These are phyloP conservation scores for Lipophrys pholis DNA, from an alignment of 2,113 vertebrate genomes.

Conservation along the genomic window DNA sequence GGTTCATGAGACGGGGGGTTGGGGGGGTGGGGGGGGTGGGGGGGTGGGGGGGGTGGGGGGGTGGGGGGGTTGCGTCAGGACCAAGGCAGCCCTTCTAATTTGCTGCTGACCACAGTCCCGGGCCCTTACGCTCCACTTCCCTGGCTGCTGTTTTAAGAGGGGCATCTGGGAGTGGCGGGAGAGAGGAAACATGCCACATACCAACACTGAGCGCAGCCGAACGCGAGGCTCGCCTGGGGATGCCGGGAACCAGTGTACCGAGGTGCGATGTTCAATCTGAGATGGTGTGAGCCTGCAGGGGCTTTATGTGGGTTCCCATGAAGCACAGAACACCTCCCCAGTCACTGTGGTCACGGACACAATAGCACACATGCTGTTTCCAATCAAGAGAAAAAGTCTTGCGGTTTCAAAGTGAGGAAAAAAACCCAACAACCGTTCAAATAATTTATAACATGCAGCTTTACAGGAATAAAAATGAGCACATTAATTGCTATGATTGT, in stretches of 20 bases:
- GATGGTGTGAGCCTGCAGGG: constrained; percentile 21
- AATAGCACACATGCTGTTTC: not conserved
- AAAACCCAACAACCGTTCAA: constrained; percentile 14
- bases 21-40: too few relatives aligned
- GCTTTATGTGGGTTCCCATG: constrained; percentile 35
- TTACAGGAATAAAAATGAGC: constrained; percentile 41
- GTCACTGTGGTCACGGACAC: not conserved
- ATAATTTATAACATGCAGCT: constrained; percentile 40
- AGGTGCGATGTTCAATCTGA: constrained; percentile 66
- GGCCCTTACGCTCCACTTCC: constrained; percentile 62
- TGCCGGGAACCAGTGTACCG: constrained; percentile 22
- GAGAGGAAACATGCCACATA: constrained; percentile 63
- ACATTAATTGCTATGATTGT: constrained; percentile 44
- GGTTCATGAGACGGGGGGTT: constrained; percentile 48
- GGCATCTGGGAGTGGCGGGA: constrained; percentile 64
- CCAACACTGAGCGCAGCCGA: constrained; percentile 43
- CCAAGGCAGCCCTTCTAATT: constrained; percentile 75
- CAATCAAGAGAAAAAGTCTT: constrained; percentile 10
- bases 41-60: too few relatives aligned
- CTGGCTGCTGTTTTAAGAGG: constrained; percentile 65
- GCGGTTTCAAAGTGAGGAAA: not conserved
- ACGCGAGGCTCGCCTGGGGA: constrained; percentile 22
- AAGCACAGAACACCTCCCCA: constrained; percentile 1
- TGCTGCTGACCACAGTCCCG: constrained; percentile 65
- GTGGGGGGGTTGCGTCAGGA: constrained; percentile 69